A percentile compares a stretch with the other conserved stretches of the same genome.
Conservation (phyloP, 2,113 vertebrate genomes). For the Gallinago paraguaiae region DNA sequence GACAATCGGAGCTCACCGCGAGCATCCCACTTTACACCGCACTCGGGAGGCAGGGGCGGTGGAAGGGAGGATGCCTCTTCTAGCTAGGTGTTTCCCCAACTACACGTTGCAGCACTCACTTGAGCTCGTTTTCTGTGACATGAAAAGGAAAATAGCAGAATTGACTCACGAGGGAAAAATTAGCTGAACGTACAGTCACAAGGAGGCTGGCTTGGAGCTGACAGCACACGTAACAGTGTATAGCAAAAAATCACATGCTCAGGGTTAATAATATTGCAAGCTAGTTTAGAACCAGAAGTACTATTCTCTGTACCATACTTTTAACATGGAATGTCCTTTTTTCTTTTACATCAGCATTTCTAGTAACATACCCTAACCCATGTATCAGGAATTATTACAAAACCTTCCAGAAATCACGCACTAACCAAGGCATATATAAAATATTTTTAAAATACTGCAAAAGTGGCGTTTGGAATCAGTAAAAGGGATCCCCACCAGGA, state of each 20-base stretch:
- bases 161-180: conserved; percentile 47
- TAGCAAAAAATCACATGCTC: not conserved
- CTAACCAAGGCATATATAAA: not conserved
- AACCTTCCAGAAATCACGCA: not conserved
- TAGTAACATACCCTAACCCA: not conserved
- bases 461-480: not conserved
- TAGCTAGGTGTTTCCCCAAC: conserved; percentile 25
- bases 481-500: not conserved
- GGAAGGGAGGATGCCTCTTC: not conserved
- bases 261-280: not conserved
- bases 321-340: not conserved
- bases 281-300: not conserved
- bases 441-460: not conserved
- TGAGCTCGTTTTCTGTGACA: conserved; percentile 35
- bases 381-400: not conserved
- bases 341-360: not conserved
- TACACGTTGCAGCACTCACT: not conserved
- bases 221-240: not conserved
- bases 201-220: conserved; percentile 11
- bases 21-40: not conserved
- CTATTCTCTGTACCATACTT: not conserved
- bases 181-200: conserved; percentile 45
- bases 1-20: not conserved
- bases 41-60: not conserved
- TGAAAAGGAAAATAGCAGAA: conserved; percentile 53